Evolutionary conservation across 2,797 vertebrate genomes (phyloP), one percentile per base, ranked within the genome.

Genomic region (Buceros bicornis): DNA sequence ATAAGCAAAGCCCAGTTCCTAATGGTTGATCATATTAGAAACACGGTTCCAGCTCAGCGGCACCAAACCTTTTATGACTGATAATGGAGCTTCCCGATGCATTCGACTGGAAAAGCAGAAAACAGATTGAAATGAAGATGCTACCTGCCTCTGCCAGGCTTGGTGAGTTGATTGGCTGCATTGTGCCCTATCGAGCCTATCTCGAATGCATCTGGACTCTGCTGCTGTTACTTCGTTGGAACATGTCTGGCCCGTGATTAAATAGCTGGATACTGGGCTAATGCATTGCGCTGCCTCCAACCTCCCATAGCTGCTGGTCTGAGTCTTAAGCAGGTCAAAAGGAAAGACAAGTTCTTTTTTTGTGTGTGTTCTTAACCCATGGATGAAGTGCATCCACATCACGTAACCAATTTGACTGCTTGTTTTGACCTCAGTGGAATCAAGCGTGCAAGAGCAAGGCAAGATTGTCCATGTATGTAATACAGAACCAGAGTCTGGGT

Each of bases 41-140:
- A 57, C 91, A 54, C 13, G 4, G 90, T 96, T 97, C 95, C 25
- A 28, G 92, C 66, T 73, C 90, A 97, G 90, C 2, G 1, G 51
- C 67, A 31, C 87, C 90, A 45, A 93, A 87, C 69, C 66, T 93
- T 82, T 76, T 22, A 80, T 4, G 15, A 57, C 93, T 76, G 96
- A 95, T 97, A 92, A 93, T 57, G 86, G 72, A 73, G 89, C 67
- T 94, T 89, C 94, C 67, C 12, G 33, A 62, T 45, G 93, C 82
- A 74, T 93, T 83, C 21, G 16, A 31, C 51, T 73, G 80, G 92
- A 91, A 96, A 95, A 96, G 90, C 51, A 95, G 95, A 97, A 92
- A 91, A 33, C 58, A 86, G 93, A 90, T 84, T 42, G 96, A 97
- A 96, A 95, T 95, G 90, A 97, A 96, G 92, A 87, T 17, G 25